Conservation (phyloP, 2,113 vertebrate genomes). For the Hystrix brachyura region DNA sequence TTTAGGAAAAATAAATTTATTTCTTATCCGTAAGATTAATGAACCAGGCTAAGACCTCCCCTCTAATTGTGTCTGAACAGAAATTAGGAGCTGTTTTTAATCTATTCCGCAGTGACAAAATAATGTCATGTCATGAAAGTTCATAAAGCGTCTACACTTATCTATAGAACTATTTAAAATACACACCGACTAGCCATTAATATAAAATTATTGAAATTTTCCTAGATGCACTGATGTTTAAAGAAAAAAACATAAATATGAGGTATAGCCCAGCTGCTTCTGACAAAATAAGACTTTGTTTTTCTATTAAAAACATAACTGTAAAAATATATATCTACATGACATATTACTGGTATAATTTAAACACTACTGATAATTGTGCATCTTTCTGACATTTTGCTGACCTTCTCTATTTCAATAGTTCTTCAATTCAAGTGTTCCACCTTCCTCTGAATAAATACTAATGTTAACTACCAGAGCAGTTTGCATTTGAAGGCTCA, state of each 20-base stretch:
- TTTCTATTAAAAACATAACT: background rate
- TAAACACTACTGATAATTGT: background rate
- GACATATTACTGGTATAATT: background rate
- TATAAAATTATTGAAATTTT: conserved; percentile 39
- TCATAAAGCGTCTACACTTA: conserved; percentile 59
- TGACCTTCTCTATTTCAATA: background rate
- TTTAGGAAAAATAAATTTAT: conserved; percentile 69
- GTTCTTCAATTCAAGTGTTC: background rate
- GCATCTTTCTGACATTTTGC: background rate
- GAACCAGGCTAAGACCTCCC: conserved; percentile 64
- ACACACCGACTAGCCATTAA: conserved; percentile 6
- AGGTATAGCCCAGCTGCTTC: background rate
- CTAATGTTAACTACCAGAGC: background rate
- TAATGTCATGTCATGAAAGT: conserved; percentile 70
- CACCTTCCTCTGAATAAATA: background rate
- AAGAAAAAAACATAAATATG: background rate
- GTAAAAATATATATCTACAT: conserved; percentile 1
- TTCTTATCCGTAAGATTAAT: conserved; percentile 80
- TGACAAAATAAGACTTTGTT: conserved; percentile 25
- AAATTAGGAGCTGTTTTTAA: conserved; percentile 80
- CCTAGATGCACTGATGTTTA: conserved; percentile 10
- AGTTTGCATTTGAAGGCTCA: background rate
- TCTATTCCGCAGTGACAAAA: conserved; percentile 66
- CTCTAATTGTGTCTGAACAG: conserved; percentile 75
- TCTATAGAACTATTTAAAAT: conserved; percentile 71